Base-by-base conservation (phyloP, 2,888 invertebrate species). In the Stenotaenia linearis region DNA sequence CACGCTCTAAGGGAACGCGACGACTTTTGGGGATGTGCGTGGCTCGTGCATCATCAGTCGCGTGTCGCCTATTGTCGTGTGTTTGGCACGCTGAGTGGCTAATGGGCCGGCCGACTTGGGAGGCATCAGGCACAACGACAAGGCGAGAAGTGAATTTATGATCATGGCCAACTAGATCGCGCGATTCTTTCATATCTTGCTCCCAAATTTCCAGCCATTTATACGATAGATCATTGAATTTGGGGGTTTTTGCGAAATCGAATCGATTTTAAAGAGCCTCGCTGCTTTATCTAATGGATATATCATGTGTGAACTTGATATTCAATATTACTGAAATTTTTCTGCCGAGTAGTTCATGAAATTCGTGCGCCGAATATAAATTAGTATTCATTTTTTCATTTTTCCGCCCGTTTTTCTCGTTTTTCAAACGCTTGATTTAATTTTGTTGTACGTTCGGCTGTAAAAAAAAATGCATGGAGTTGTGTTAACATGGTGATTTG, bases 1-100 rank as follows among this genome's bases (percentile, higher is more conserved):
- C 69, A 69, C 69, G 69, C 69, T 69, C 69, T 69, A 69, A 69
- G 69, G 69, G 69, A 69, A 69, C 69, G 69, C 69, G 69, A 69
- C 69, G 69, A 69, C 69, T 69, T 69, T 69, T 69, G 69, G 69
- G 25, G 69, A 28, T 69, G 69, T 69, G 69, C 69, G 69, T 69
- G 69, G 69, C 23, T 69, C 69, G 69, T 69, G 69, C 69, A 69
- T 69, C 69, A 69, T 69, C 69, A 69, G 69, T 69, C 69, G 69
- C 69, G 69, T 69, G 69, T 69, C 69, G 69, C 69, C 69, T 69
- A 69, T 69, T 69, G 69, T 69, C 69, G 69, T 69, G 69, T 69
- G 69, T 69, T 69, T 69, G 69, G 69, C 69, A 69, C 69, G 69
- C 69, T 69, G 69, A 69, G 69, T 69, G 69, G 69, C 69, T 69